Evolutionary conservation across 2,113 vertebrate genomes (phyloP).

Genomic region (Heterochromis multidens): DNA sequence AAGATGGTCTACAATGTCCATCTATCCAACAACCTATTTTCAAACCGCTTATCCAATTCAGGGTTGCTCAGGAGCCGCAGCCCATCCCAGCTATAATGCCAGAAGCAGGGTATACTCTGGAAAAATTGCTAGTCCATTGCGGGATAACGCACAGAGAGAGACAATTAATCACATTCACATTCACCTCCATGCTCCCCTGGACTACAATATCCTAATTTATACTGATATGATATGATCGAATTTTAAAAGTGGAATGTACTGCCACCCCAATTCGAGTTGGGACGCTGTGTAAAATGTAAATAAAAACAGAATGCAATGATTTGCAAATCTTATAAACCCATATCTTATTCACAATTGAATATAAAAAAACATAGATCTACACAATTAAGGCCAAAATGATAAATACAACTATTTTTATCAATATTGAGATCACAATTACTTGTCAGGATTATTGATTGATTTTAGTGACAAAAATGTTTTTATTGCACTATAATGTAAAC

Average conservation of each 20-base stretch:
- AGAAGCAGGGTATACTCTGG: no score
- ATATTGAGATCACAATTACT: background rate
- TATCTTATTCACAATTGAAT: no score
- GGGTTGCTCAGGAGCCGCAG: background rate
- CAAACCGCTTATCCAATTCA: background rate
- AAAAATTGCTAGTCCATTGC: background rate
- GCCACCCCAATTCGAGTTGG: background rate
- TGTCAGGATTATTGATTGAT: background rate
- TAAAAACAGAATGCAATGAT: no score
- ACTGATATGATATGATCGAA: background rate
- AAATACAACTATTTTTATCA: background rate
- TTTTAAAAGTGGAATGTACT: background rate
- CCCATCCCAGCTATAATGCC: no score
- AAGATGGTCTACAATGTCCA: background rate
- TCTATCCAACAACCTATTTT: background rate
- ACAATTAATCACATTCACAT: background rate
- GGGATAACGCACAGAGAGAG: background rate
- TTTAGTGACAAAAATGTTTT: background rate
- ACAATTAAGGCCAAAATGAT: no score
- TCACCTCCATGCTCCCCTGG: background rate
- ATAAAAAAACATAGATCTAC: background rate
- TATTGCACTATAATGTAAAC: background rate
- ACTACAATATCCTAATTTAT: background rate
- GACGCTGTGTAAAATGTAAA: background rate
- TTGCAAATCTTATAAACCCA: no score